Evolutionary conservation across 2,888 invertebrate genomes (phyloP), one percentile per base, ranked within the genome.

Genomic region (Euzetes globulus): DNA sequence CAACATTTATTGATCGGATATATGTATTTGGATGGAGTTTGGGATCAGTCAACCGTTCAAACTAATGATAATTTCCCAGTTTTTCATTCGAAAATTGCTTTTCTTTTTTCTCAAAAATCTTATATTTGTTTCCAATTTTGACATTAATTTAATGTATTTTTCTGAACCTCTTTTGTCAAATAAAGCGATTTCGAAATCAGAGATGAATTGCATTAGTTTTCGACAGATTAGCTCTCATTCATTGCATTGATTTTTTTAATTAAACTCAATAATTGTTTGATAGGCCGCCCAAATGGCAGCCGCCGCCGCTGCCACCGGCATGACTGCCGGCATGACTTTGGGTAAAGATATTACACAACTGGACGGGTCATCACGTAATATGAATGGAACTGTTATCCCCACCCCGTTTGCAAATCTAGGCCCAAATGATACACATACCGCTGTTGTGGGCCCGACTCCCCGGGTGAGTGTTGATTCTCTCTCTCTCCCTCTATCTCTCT

Each of bases 271-370:
- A 25, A 19, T 70, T 45, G 70, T 22, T 15, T 27, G 41, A 70
- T 50, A 72, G 72, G 72, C 72, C 19, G 72, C 72, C 17, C 72
- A 72, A 55, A n/a, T 58, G 58, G 72, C 72, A 29, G 72, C 72
- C 6, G 50, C 47, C 22, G 55, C 50, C 33, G 55, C 50, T 37
- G 71, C 72, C 15, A 55, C 22, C 33, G 52, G 55, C 17, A 27
- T 72, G 15, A 37, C 72, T 33, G 37, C 22, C 33, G 52, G 55
- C 17, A 27, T 72, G 15, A 37, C 72, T 33, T 33, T 58, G 58
- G 41, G n/a, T 41, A 72, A 72, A 72, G 72, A 72, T 7, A 72
- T 58, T 15, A 50, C 72, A 55, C n/a, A 15, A 27, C 55, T 72
- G 19, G 72, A 72, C 55, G 55, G 55, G 22, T 22, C 72, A 52